These are phyloP conservation scores for Gasterosteus nipponicus DNA, from an alignment of 2,113 vertebrate genomes.

Conservation along the genomic window DNA sequence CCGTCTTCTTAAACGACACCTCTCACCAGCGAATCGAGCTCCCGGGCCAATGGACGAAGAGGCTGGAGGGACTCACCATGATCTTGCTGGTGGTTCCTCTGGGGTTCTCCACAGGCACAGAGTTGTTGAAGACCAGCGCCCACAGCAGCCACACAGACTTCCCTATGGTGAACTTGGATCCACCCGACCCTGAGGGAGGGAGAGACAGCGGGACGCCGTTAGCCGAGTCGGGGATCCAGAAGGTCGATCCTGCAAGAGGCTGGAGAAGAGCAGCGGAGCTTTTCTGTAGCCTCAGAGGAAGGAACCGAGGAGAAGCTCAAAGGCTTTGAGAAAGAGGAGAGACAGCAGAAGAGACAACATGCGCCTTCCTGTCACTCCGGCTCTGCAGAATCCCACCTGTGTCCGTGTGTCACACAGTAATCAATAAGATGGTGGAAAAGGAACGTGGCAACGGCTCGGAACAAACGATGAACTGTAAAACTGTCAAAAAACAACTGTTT, in stretches of 20 bases:
- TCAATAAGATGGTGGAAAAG: conserved; percentile 33
- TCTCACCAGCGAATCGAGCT: background rate
- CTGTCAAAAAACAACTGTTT: conserved; percentile 28
- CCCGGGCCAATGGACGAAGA: too few relatives aligned
- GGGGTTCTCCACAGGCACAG: conserved; percentile 94
- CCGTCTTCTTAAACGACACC: background rate
- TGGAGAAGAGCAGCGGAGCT: too few relatives aligned
- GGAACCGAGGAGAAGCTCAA: too few relatives aligned
- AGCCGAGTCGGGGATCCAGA: too few relatives aligned
- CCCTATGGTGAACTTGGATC: conserved; percentile 92
- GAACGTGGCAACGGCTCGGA: background rate
- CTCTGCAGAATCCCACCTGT: background rate
- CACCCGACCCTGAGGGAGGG: conserved; percentile 77
- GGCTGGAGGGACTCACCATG: conserved; percentile 79
- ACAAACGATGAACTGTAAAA: conserved; percentile 25
- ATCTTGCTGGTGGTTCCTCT: conserved; percentile 96
- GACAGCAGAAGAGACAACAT: background rate
- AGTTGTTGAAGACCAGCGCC: conserved; percentile 96
- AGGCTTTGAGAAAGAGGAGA: background rate
- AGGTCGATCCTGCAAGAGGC: too few relatives aligned
- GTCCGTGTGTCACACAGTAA: conserved; percentile 21
- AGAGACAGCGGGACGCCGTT: background rate
- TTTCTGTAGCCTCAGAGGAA: too few relatives aligned
- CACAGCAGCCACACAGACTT: conserved; percentile 91
- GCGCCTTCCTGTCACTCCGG: background rate